Evolutionary conservation across 2,113 vertebrate genomes (phyloP), one percentile per base, ranked within the genome.

Genomic region (Ibidorhyncha struthersii): DNA sequence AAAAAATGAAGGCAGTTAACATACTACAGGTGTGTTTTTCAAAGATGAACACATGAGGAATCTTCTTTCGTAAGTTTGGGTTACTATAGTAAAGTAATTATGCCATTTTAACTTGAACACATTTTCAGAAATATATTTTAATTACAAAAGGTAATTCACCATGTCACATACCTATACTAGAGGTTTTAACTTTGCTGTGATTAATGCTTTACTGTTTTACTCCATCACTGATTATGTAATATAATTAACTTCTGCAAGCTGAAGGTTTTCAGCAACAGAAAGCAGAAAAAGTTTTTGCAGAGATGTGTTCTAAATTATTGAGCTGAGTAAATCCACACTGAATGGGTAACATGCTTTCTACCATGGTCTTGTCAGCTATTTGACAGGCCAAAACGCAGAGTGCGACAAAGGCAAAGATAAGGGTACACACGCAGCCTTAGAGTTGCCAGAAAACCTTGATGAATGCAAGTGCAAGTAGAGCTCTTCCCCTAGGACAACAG

Each of bases 331-430:
- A 94, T 86, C 80, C 79, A 67, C 34, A 73, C 55, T 80, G 56
- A 95, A 89, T 34, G 85, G 83, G 56, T 92, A 96, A 96, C 72
- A 36, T 6, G 58, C 78, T 96, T 95, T 71, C 93, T 71, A 77
- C 59, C 82, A 82, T 43, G 47, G 91, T 52, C 41, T 29, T 96
- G 94, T 98, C 97, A 98, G 94, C 74, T 70, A 78, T 43, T 65
- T 98, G 96, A 98, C 96, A 98, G 93, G 92, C 96, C 96, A 93
- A 97, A 97, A 97, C 79, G 88, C 88, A 92, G 95, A 91, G 89
- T 91, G 89, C 96, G 96, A 98, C 97, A 98, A 96, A 97, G 95
- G 95, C 95, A 98, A 96, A 97, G 97, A 90, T 82, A 97, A 96
- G 85, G 93, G 77, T 92, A 89, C 58, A 89, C 58, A 73, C 3